These are phyloP conservation scores for Phrynosoma platyrhinos DNA, from an alignment of 2,113 vertebrate genomes.

Conservation along the genomic window DNA sequence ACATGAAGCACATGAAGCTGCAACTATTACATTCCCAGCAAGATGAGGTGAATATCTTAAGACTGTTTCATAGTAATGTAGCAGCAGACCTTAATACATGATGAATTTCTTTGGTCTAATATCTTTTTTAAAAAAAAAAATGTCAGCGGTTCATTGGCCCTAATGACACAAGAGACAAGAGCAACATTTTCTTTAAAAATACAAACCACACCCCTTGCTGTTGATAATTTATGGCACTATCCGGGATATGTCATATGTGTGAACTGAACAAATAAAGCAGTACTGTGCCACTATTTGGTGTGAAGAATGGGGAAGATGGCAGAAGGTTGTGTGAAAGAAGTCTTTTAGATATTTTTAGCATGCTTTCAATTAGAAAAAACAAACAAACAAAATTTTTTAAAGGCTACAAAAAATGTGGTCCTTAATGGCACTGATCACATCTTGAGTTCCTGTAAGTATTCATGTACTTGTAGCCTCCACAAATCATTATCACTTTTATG, in stretches of 20 bases:
- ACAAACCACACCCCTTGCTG: not conserved
- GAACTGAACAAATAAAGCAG: not conserved
- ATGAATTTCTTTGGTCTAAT: not conserved
- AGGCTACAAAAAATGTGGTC: not conserved
- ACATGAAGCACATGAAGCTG: conserved; percentile 89
- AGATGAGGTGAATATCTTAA: conserved; percentile 81
- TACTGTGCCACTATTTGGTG: not conserved
- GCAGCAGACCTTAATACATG: not conserved
- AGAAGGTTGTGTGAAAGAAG: not conserved
- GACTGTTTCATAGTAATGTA: conserved; percentile 4
- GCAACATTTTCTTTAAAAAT: not conserved
- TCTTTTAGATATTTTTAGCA: not conserved
- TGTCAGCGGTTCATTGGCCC: not conserved
- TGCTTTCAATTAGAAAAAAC: not conserved
- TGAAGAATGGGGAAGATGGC: not conserved
- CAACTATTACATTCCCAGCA: conserved; percentile 85
- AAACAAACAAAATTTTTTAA: not conserved
- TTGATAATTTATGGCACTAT: not conserved
- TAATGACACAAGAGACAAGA: not conserved
- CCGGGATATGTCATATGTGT: not conserved
- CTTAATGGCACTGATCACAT: not conserved
- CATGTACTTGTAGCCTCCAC: not conserved
- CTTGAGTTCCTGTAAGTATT: not conserved
- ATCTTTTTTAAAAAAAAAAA: not conserved
- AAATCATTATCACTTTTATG: not conserved